Evolutionary conservation across 1,140 invertebrate genomes (phyloP).

Genomic region (Dryas iulia): DNA sequence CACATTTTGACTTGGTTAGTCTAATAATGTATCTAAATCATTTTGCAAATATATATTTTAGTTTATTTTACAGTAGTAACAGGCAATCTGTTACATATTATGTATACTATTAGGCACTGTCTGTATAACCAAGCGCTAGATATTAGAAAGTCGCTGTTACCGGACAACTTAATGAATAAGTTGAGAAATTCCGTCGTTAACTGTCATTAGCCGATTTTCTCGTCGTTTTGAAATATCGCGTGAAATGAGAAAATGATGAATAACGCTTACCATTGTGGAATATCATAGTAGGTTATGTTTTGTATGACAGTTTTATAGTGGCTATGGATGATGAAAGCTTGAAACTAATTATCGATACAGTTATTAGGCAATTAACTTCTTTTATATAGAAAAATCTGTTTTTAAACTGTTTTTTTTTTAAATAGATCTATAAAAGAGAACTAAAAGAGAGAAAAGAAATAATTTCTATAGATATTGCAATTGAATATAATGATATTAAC

Average conservation of each 20-base stretch:
- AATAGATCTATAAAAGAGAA: too few species aligned
- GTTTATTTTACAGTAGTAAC: neutral
- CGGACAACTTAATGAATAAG: conserved; percentile 58
- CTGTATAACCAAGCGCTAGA: conserved; percentile 13
- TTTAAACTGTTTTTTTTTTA: too few species aligned
- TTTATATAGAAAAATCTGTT: neutral
- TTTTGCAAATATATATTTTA: too few species aligned
- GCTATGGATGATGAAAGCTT: neutral
- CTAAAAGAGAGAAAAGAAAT: too few species aligned
- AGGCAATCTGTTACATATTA: neutral
- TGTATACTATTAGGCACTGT: neutral
- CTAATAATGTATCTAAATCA: too few species aligned
- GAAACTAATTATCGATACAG: neutral
- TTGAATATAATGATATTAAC: too few species aligned
- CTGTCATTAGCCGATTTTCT: conserved; percentile 48
- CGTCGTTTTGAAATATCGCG: conserved; percentile 32
- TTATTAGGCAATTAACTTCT: neutral
- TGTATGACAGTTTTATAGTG: neutral
- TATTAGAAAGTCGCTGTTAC: conserved; percentile 53
- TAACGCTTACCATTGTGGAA: conserved; percentile 17
- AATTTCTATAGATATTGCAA: too few species aligned
- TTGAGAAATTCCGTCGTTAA: conserved; percentile 53
- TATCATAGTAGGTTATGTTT: neutral
- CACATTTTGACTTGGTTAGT: too few species aligned
- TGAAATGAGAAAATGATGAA: conserved; percentile 34